Evolutionary conservation across 2,888 invertebrate species (phyloP), one percentile per base, ranked within the genome.

Genomic region (Drosophila anomalata): DNA sequence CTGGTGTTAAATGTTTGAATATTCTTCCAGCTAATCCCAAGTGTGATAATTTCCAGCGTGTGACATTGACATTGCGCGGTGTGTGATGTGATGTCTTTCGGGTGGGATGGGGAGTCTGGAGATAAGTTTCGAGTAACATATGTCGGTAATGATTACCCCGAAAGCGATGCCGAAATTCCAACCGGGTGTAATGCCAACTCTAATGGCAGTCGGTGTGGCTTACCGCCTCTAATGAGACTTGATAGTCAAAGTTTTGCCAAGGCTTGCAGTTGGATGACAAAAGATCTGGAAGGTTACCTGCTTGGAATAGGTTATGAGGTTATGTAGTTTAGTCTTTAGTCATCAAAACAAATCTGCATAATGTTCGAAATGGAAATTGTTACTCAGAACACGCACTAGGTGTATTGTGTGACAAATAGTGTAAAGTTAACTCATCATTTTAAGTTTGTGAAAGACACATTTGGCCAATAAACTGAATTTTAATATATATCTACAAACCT

Each of bases 111-210:
- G 44, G 17, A n/a, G 22, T 7, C n/a, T 33, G 33, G 57, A 63
- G 87, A 87, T 84, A 87, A 87, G 85, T 87, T 87, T 81, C 67
- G 54, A 59, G 80, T 74, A 82, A 88, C 81, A 88, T 66, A 81
- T 81, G 87, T 66, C 81, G 81, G 87, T 88, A 81, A 81, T 87
- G 84, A 56, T 79, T 77, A 54, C 60, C 57, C 63, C 63, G 88
- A 82, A 87, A 86, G 84, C 75, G 50, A 68, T 53, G 72, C 58
- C 2, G 41, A 65, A 68, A 77, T 67, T 60, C 68, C 76, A 48
- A 69, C 58, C 65, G 56, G 26, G 36, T 72, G 36, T 72, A 72
- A 72, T 70, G 47, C 54, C 57, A 44, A 57, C 44, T 51, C 50
- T 60, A 72, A 58, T 52, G 52, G 36, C 11, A 31, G 7, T n/a